Base-by-base conservation (phyloP, 2,113 vertebrate genomes). In the Procavia capensis region DNA sequence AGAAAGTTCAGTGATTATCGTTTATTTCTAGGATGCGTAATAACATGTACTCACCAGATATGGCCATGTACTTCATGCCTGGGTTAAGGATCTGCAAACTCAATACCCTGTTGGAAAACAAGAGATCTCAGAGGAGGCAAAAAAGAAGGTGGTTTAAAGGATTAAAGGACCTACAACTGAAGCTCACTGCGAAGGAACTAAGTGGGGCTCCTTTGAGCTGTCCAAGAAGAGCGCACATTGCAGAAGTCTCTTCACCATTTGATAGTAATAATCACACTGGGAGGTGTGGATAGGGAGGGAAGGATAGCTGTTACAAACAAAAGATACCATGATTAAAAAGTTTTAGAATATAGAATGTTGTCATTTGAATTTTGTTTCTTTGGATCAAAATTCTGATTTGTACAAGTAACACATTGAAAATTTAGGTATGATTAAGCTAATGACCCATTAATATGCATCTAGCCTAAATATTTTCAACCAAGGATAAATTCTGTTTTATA, bases 111-210 rank as follows among this genome's bases (percentile, higher is more conserved):
- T 94, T 93, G 47, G 63, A 91, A 95, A 95, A 76, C 72, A 64
- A 75, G 39, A 94, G 75, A 70, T 57, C 57, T 97, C 43, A 80
- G 78, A 68, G 90, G 57, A 89, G 80, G 34, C 68, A 90, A 91
- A 27, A 95, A 86, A 88, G 66, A 95, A 94, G 25, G 96, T 70
- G 31, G 68, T 86, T 90, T 94, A 93, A 95, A 94, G 72, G 78
- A 90, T 85, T 84, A 94, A 82, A 91, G 80, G 66, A 24, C 82
- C 70, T 85, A 39, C 81, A 89, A 50, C 31, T 90, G 59, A 86
- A 91, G 87, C 80, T 89, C 63, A 64, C 83, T 74, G 92, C n/a
- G 74, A 68, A 82, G 39, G 89, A 95, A 54, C 22, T 16, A 41
- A 88, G 64, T 61, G 34, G 86, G 61, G 11, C 29, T 47, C 86